These are phyloP conservation scores for Helicoverpa armigera DNA, from an alignment of 1,140 invertebrate species.

Conservation along the genomic window DNA sequence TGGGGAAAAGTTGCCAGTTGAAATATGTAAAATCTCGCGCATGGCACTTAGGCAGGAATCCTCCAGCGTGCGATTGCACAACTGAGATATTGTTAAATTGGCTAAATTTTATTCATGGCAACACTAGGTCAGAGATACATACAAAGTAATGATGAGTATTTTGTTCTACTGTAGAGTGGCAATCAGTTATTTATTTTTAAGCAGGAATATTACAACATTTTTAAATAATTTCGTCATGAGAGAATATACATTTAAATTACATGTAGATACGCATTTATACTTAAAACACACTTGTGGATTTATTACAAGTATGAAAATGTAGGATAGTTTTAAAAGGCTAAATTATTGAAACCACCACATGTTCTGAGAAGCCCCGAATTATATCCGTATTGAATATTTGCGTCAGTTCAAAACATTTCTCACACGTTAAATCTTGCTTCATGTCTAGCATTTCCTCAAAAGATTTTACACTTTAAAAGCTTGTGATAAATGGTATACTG, in stretches of 20 bases:
- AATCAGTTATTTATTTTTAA: background rate
- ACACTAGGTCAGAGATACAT: background rate
- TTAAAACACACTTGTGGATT: no score
- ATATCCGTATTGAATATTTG: background rate
- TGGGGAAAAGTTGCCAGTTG: conserved; percentile 42
- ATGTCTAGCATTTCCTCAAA: conserved; percentile 10
- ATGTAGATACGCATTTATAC: no score
- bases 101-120: conserved; percentile 10
- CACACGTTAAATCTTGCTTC: background rate
- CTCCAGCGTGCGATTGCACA: conserved; percentile 12
- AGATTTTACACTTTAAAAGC: conserved; percentile 22
- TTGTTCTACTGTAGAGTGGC: background rate
- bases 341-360: no score
- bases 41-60: conserved; percentile 14
- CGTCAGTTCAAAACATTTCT: background rate
- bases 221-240: no score
- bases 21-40: conserved; percentile 47
- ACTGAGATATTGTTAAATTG: conserved; percentile 20
- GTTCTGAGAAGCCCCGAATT: no score
- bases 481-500: conserved; percentile 11
- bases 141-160: background rate
- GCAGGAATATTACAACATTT: no score
- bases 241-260: no score
- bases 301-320: no score
- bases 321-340: no score